Evolutionary conservation across 1,140 invertebrate species (phyloP), one percentile per base, ranked within the genome.

Genomic region (Euglossa dilemma): DNA sequence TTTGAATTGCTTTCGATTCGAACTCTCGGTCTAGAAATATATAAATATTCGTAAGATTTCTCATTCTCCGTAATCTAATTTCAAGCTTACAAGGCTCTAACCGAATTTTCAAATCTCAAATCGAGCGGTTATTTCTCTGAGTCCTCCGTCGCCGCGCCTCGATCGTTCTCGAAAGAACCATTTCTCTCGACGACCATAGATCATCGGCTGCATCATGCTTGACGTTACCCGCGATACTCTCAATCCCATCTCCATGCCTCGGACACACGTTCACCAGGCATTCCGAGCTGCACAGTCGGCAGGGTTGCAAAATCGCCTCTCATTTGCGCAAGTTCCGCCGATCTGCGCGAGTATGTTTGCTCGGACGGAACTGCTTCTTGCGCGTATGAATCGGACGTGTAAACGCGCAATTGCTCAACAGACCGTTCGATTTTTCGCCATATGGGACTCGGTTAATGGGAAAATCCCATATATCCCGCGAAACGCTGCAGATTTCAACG

Each of bases 321-420:
- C 57, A 45, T 86, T 87, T 77, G 74, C 86, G 80, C 85, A 71
- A 86, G 74, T 87, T 83, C 86, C 85, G 85, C 74, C 61, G 18
- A 28, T 83, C 67, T 43, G 75, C 57, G 52, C 79, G 36, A 69
- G 71, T 87, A 73, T 59, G 56, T 56, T 54, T 63, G 54, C 74
- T 81, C 72, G 54, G 64, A 75, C 69, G 85, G 75, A 75, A 79
- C 69, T 36, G 64, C 69, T 86, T 79, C 80, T 83, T 59, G 85
- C 64, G 16, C 47, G 56, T 50, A 36, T 78, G 70, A 83, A 71
- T 83, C 61, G 59, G 14, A 16, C 18, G 16, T 28, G 28, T 16
- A 28, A 28, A 28, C 59, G 3, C 1, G 14, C 25, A 18, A 36
- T 36, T 36, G 36, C 36, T 4, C 4, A 36, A 36, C 1, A 36